Evolutionary conservation across 2,888 invertebrate genomes (phyloP).

Genomic region (Rhodophaea formosa): DNA sequence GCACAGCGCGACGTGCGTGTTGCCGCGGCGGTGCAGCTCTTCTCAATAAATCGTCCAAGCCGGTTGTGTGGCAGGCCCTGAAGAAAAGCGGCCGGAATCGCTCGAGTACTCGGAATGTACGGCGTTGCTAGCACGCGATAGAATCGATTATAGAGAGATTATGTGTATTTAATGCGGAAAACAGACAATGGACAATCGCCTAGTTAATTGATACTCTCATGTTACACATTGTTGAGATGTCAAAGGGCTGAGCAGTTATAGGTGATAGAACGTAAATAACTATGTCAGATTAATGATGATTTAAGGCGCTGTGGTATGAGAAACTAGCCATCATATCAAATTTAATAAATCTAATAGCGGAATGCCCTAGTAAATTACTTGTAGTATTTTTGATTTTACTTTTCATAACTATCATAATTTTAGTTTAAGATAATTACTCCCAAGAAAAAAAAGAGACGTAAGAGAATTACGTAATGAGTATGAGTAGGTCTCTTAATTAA

Average conservation of each 20-base stretch:
- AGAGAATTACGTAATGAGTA: too few relatives aligned
- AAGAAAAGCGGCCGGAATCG: slow-evolving; percentile 21
- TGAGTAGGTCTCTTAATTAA: too few relatives aligned
- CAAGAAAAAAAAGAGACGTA: too few relatives aligned
- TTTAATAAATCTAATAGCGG: too few relatives aligned
- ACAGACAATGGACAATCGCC: slow-evolving; percentile 11
- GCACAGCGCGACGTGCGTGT: slow-evolving; percentile 51
- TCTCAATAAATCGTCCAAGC: slow-evolving; percentile 46
- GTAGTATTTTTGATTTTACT: too few relatives aligned
- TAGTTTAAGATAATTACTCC: too few relatives aligned
- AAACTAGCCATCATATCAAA: too few relatives aligned
- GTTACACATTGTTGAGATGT: slow-evolving; percentile 9
- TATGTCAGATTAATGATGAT: too few relatives aligned
- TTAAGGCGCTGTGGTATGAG: too few relatives aligned
- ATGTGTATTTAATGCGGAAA: slow-evolving; percentile 16
- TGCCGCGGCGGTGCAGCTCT: slow-evolving; percentile 56
- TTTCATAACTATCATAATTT: too few relatives aligned
- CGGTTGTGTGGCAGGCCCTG: slow-evolving; percentile 21
- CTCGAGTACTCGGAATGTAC: neutral
- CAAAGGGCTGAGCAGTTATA: neutral
- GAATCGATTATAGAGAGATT: slow-evolving; percentile 7
- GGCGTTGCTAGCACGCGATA: slow-evolving; percentile 4
- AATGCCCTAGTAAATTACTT: too few relatives aligned
- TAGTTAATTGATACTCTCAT: slow-evolving; percentile 1
- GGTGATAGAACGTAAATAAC: too few relatives aligned